phyloP scores from a whole-genome alignment of 2,113 vertebrate species.

The Brachyhypopomus occidentalis region DNA sequence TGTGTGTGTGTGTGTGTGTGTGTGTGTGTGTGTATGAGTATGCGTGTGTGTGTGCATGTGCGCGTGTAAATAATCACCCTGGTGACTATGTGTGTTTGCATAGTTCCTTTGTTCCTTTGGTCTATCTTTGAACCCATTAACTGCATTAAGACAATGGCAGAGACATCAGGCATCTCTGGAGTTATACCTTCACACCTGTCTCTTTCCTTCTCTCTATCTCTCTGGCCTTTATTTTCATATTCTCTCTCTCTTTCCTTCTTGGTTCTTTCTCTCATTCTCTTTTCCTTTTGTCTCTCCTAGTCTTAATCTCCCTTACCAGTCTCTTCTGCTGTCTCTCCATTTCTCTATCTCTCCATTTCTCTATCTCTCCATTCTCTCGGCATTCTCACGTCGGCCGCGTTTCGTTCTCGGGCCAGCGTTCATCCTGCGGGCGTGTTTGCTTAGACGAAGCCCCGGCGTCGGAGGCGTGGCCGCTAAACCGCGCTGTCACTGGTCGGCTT shows the following conservation, averaged over 20 bases:
- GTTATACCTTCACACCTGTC: slow-evolving; percentile 17
- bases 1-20: slow-evolving; percentile 1
- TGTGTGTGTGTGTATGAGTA: slow-evolving; percentile 1
- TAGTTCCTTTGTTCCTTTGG: slow-evolving; percentile 50
- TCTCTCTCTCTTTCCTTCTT: neutral
- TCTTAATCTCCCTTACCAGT: too few species aligned
- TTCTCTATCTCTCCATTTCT: neutral
- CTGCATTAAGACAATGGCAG: slow-evolving; percentile 59
- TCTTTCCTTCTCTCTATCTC: neutral
- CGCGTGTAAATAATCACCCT: neutral
- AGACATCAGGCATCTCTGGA: neutral
- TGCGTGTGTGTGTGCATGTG: neutral
- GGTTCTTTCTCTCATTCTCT: too few species aligned
- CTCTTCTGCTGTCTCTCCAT: neutral
- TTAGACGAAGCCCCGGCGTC: slow-evolving; percentile 65
- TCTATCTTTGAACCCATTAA: slow-evolving; percentile 60
- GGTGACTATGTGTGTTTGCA: neutral
- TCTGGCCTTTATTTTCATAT: neutral
- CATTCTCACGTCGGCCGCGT: neutral
- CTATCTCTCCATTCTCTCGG: neutral
- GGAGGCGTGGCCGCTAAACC: slow-evolving; percentile 72
- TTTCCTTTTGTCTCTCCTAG: too few species aligned
- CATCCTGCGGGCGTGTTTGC: slow-evolving; percentile 75
- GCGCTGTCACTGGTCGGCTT: slow-evolving; percentile 77
- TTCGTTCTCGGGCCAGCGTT: slow-evolving; percentile 52